These are phyloP conservation scores for Cossypha caffra DNA, from an alignment of 2,797 vertebrate species.

Conservation along the genomic window DNA sequence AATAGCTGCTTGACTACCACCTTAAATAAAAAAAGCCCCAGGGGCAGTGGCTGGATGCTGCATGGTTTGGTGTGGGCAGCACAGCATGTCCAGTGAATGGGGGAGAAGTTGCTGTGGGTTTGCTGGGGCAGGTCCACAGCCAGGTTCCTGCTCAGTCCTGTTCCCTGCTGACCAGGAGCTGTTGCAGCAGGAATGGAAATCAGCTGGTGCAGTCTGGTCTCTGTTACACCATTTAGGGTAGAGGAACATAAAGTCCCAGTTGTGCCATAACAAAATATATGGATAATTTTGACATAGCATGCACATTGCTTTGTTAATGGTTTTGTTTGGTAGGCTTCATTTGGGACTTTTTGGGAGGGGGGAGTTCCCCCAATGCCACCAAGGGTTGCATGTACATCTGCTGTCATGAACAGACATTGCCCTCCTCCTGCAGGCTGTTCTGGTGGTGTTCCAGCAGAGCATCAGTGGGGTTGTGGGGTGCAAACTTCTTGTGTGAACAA, in stretches of 20 bases:
- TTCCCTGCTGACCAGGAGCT: not conserved
- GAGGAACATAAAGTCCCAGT: not conserved
- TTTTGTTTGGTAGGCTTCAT: not conserved
- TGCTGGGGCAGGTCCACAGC: not conserved
- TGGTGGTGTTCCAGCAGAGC: not conserved
- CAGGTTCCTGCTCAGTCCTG: not conserved
- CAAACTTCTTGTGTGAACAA: not conserved
- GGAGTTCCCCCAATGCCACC: not conserved
- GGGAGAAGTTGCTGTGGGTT: not conserved
- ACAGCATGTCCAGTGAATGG: not conserved
- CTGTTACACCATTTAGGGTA: rapidly evolving
- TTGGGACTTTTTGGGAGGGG: not conserved
- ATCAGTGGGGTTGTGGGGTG: not conserved
- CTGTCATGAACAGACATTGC: not conserved
- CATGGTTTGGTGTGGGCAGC: rapidly evolving
- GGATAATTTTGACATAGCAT: not conserved
- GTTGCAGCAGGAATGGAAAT: not conserved
- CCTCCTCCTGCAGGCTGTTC: rapidly evolving
- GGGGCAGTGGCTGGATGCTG: not conserved
- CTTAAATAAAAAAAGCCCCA: not conserved
- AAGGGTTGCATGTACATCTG: not conserved
- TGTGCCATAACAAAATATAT: not conserved
- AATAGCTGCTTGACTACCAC: not conserved
- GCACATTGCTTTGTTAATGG: not conserved
- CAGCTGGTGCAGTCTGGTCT: not conserved